Evolutionary conservation across 1,140 invertebrate species (phyloP), one percentile per base, ranked within the genome.

Genomic region (Mactra quadrangularis): DNA sequence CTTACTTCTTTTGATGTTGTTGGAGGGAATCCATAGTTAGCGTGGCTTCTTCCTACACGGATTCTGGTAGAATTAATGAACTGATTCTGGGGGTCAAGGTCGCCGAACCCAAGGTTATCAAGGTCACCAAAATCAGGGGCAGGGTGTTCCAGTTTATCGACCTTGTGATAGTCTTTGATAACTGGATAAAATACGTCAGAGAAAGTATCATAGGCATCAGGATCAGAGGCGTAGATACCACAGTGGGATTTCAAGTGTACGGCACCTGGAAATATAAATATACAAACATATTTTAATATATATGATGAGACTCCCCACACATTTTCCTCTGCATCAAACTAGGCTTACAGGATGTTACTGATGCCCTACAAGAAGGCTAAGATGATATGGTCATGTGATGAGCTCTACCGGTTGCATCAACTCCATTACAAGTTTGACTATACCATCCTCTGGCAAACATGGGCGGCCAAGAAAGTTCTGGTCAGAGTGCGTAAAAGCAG

Each of bases 1-100:
- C n/a, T 41, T 62, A 90, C 90, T 70, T 91, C 87, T 93, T 98
- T 97, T 82, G 96, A 98, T 81, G 99, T 93, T 93, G 97, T 98
- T 59, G 91, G 89, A 11, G 90, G 89, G 57, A 92, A 90, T 45
- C 86, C 85, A 81, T 71, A 89, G 22, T 87, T 85, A 33, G 77
- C 85, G 29, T 90, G 89, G 57, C 88, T 90, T 55, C 90, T 87
- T 9, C 90, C 90, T 3, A 90, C 88, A 31, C 90, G 87, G 45
- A 92, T 89, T 74, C 91, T 86, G 11, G 89, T 90, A 19, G 87
- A 89, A 41, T 90, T 86, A 53, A 92, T 96, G 93, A 95, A 99
- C 86, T 97, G 53, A 19, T 85, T 85, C 0, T 66, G 35, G 1
- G 89, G 89, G 76, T 92, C 91, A 41, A 92, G 87, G 83, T 92